These are phyloP conservation scores for Notoglanidium macrostoma DNA, from an alignment of 2,797 vertebrate species.

Conservation along the genomic window DNA sequence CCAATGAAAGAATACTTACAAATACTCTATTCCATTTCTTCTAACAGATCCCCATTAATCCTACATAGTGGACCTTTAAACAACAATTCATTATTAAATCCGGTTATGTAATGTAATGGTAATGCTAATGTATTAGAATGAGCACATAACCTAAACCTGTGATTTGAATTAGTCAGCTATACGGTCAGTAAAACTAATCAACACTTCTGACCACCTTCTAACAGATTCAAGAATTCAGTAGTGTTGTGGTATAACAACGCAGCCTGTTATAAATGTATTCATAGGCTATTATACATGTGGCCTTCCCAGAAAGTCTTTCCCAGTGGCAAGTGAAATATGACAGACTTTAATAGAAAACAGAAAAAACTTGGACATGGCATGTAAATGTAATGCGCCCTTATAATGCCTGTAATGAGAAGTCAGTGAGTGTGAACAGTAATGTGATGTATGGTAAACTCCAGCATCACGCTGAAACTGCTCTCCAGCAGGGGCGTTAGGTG, in stretches of 20 bases:
- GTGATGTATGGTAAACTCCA: slow-evolving; percentile 60
- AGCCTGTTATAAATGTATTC: not conserved
- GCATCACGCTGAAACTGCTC: slow-evolving; percentile 52
- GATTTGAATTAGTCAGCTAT: no score
- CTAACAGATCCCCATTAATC: no score
- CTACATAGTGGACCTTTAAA: no score
- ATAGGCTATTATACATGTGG: not conserved
- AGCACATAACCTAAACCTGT: not conserved
- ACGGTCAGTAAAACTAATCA: not conserved
- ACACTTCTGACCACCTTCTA: not conserved
- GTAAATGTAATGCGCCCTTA: slow-evolving; percentile 51
- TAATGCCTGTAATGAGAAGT: slow-evolving; percentile 67
- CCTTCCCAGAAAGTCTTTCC: not conserved
- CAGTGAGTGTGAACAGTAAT: slow-evolving; percentile 55
- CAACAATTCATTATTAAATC: not conserved
- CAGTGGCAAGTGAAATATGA: not conserved
- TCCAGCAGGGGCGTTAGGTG: slow-evolving; percentile 53
- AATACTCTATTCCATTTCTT: no score
- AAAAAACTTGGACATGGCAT: not conserved
- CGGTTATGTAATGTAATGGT: no score
- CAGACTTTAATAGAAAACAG: not conserved
- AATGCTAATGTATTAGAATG: not conserved
- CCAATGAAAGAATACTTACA: no score
- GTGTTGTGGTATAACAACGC: not conserved
- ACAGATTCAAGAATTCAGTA: not conserved